These are phyloP conservation scores for Myotis myotis DNA, from an alignment of 2,797 vertebrate genomes.

Conservation along the genomic window DNA sequence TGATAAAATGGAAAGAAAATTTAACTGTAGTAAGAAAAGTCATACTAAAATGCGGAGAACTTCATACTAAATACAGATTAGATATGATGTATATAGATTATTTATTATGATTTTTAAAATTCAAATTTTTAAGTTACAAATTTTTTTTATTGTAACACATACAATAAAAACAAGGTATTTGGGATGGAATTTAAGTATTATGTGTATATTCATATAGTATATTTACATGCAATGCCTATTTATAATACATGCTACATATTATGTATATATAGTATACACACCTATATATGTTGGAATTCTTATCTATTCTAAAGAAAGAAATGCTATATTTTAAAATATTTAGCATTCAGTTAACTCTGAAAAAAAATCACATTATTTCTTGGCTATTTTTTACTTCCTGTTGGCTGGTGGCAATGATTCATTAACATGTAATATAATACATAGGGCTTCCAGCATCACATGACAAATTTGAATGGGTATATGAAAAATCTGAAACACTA, in stretches of 20 bases:
- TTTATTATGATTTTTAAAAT: conserved; percentile 12
- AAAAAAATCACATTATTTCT: background rate
- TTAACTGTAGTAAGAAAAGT: conserved; percentile 38
- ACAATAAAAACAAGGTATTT: background rate
- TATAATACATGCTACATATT: background rate
- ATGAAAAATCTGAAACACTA: background rate
- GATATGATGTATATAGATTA: background rate
- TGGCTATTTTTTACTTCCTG: conserved; percentile 33
- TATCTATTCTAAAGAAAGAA: conserved; percentile 35
- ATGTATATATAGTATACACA: background rate
- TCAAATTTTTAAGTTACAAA: background rate
- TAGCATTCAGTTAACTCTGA: background rate
- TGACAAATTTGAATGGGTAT: background rate
- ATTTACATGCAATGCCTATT: background rate
- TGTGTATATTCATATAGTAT: background rate
- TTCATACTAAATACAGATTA: background rate
- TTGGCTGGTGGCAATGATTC: conserved; percentile 44
- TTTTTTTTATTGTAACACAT: conserved; percentile 21
- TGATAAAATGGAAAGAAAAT: conserved; percentile 45
- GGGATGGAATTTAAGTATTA: background rate
- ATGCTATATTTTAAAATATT: background rate
- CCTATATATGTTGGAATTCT: background rate
- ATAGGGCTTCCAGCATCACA: background rate
- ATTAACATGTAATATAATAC: background rate
- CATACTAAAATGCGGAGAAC: background rate